These are phyloP conservation scores for Himalopsyche japonica DNA, from an alignment of 2,888 invertebrate species.

Conservation along the genomic window DNA sequence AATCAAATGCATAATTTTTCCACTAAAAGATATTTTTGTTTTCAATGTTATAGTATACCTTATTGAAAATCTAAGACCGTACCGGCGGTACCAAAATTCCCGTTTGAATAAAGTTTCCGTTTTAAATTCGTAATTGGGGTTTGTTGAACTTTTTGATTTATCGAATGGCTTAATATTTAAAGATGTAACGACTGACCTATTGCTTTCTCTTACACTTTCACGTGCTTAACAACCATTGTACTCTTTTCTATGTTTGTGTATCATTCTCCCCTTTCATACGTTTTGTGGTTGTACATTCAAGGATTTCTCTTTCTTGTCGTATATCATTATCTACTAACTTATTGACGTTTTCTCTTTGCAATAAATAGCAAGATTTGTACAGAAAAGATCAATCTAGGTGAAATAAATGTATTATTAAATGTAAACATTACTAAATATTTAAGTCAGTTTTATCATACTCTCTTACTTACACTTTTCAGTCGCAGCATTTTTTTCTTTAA, in stretches of 20 bases:
- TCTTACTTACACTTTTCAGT: no score
- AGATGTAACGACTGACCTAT: neutral
- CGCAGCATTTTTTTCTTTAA: no score
- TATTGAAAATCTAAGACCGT: neutral
- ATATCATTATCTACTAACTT: constrained; percentile 38
- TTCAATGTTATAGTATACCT: neutral
- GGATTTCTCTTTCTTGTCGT: constrained; percentile 28
- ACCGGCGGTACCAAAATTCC: neutral
- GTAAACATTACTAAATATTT: no score
- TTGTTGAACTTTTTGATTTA: constrained; percentile 40
- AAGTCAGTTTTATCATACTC: no score
- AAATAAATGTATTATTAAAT: no score
- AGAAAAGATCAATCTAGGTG: no score
- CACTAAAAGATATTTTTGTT: neutral
- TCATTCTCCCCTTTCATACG: neutral
- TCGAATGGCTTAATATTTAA: constrained; percentile 3
- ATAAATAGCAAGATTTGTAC: neutral
- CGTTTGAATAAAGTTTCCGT: neutral
- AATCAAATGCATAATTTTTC: no score
- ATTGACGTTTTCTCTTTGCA: constrained; percentile 25
- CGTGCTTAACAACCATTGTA: neutral
- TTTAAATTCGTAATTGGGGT: constrained; percentile 35
- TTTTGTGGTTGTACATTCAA: neutral
- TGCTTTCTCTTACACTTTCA: neutral
- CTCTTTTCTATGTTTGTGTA: constrained; percentile 3